Base-by-base conservation (phyloP, 2,888 invertebrate species). In the Holacanthella duospinosa region DNA sequence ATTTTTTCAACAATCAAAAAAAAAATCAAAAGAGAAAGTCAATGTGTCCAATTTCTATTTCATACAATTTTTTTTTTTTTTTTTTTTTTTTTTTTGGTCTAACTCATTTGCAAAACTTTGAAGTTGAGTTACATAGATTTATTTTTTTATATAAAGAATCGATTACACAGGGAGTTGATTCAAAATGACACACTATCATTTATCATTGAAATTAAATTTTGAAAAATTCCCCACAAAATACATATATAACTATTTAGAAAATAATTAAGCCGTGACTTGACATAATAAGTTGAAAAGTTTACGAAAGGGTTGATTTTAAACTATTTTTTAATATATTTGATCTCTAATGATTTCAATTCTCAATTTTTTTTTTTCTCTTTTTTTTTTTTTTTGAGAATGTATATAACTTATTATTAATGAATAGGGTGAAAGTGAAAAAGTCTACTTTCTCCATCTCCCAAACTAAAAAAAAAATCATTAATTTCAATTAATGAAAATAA, bases 231-330 rank as follows among this genome's bases (percentile, higher is more conserved):
- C n/a, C n/a, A n/a, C n/a, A n/a, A n/a, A n/a, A n/a, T n/a, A n/a
- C n/a, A n/a, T n/a, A n/a, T n/a, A n/a, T n/a, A 36, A 36, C 36
- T 6, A 36, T 6, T 36, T 36, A 9, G n/a, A 48, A 48, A 48
- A 48, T 48, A 48, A 48, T 48, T 48, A 48, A 48, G 48, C 48
- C 48, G 48, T 48, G 48, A 48, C 48, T 48, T 48, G 48, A 9
- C 48, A 48, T n/a, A 48, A 16, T 48, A 48, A 48, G n/a, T 4
- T 16, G 21, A 48, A 21, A 48, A 36, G 36, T 12, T 12, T 16
- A 16, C 9, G 36, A 16, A 36, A 21, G 48, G 48, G 21, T 4
- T 9, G 16, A 48, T n/a, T 48, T 48, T 48, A 21, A 16, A n/a
- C 19, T 6, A 36, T 16, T 12, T 48, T 48, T 48, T 48, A 48